Evolutionary conservation across 1,140 invertebrate genomes (phyloP), one percentile per base, ranked within the genome.

Genomic region (Ceratoteleas bidentatus): DNA sequence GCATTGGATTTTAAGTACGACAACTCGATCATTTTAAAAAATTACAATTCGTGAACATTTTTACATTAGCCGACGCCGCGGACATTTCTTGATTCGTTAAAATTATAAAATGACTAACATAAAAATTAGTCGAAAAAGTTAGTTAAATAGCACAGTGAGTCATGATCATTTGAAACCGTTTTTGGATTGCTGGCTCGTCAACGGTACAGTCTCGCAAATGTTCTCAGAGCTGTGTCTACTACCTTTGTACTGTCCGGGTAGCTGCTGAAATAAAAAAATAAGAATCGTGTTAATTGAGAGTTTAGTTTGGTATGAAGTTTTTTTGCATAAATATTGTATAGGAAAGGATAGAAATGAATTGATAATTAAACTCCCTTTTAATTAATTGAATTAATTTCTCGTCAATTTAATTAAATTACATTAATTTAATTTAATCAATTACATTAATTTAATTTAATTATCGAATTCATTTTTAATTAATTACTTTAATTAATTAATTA

Each of bases 141-240:
- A 33, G 47, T 60, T 13, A 56, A 56, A 53, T 38, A 16, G 36
- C 13, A 34, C 13, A 45, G 13, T 10, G 11, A 65, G 45, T 65
- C 50, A 40, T 65, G 52, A 16, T 61, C 50, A 33, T 57, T 65
- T 75, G 45, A 58, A 0, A 47, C 11, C 6, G 43, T 49, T 54
- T 36, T 13, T 16, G 52, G 32, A 66, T 4, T 24, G n/a, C n/a
- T n/a, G 9, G n/a, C 9, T 57, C 47, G 75, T 93, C 90, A 97
- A 92, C 95, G 95, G 90, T 95, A 97, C 16, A 96, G 92, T 79
- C 96, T 93, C 33, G 95, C 94, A 87, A 97, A 96, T 81, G 95
- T 95, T 89, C 95, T 93, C 60, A 97, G 85, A 15, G 94, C 93
- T 81, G 94, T 91, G 8, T 93, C 94, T 50, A 97, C 93, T 34